These are phyloP conservation scores for Drosophila pseudotakahashii DNA, from an alignment of 2,888 invertebrate genomes.

Conservation along the genomic window DNA sequence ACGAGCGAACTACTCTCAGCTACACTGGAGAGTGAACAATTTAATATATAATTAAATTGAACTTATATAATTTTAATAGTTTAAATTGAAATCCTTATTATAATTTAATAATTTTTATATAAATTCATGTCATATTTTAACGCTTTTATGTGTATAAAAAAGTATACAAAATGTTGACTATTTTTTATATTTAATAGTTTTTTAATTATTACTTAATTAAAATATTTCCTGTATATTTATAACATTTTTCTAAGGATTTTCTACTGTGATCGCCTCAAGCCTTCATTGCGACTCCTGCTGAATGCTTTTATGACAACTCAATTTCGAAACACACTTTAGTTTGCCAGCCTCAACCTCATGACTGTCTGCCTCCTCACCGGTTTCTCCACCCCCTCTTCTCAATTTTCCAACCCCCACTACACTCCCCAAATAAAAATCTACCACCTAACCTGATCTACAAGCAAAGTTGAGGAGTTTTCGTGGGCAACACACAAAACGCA, in stretches of 20 bases:
- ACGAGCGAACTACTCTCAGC: conserved; percentile 8
- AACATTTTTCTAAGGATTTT: background rate
- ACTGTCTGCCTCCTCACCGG: conserved; percentile 6
- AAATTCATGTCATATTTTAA: too few species aligned
- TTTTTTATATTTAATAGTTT: too few species aligned
- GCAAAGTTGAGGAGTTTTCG: conserved; percentile 46
- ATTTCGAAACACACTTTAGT: conserved; percentile 75
- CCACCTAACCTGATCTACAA: conserved; percentile 70
- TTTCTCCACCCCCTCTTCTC: background rate
- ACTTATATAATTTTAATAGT: too few species aligned
- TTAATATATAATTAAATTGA: background rate
- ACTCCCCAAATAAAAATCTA: background rate
- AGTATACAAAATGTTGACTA: too few species aligned
- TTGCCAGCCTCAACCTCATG: conserved; percentile 61
- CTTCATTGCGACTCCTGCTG: conserved; percentile 23
- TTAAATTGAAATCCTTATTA: too few species aligned
- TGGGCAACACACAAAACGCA: conserved; percentile 68
- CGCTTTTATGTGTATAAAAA: too few species aligned
- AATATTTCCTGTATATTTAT: background rate
- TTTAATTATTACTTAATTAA: background rate
- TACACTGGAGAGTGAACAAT: conserved; percentile 9
- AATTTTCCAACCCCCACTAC: background rate
- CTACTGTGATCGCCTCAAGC: conserved; percentile 39
- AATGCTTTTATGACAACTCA: conserved; percentile 77
- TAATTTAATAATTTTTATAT: too few species aligned